Base-by-base conservation (phyloP, 2,888 invertebrate species). In the Erannis defoliaria region DNA sequence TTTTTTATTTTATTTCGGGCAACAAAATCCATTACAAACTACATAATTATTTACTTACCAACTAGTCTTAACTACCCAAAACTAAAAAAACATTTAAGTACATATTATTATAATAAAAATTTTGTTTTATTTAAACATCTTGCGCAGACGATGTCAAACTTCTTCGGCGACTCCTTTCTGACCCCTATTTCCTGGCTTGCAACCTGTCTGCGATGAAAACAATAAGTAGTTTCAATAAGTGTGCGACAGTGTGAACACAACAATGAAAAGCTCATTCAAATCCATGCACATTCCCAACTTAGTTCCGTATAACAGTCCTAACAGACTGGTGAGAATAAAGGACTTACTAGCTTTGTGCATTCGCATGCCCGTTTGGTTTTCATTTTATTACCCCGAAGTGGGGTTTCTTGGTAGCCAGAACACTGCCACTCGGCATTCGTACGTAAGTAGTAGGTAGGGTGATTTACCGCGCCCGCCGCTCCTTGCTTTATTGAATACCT, bases 401-500 rank as follows among this genome's bases (percentile, higher is more conserved):
- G 51, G 48, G 29, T 37, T 57, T 45, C 56, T 57, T 57, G 63
- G 61, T 71, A 63, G 64, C 59, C 65, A 71, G 71, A 78, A 73
- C 77, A 78, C 77, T 78, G 76, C 75, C 73, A 78, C 76, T 78
- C 74, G 72, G 74, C 80, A 81, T 80, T 70, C 71, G 63, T 74
- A 55, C 40, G 75, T 77, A 82, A 75, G 80, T 76, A 62, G 73
- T 75, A 61, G 73, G 72, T 76, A 72, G 75, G 65, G 83, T 90
- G 91, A 90, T 91, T 90, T 91, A 91, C 85, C 72, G 81, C 76
- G 76, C 80, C 75, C 77, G 76, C 69, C 72, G 76, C 72, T 75
- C 71, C 77, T 75, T 76, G 79, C 83, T 81, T 88, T 90, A 90
- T 90, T 89, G 88, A 91, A 90, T 86, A 85, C 45, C 45, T 45